phyloP scores from a whole-genome alignment of 1,140 invertebrate genomes.

The Drosophila kurseongensis region DNA sequence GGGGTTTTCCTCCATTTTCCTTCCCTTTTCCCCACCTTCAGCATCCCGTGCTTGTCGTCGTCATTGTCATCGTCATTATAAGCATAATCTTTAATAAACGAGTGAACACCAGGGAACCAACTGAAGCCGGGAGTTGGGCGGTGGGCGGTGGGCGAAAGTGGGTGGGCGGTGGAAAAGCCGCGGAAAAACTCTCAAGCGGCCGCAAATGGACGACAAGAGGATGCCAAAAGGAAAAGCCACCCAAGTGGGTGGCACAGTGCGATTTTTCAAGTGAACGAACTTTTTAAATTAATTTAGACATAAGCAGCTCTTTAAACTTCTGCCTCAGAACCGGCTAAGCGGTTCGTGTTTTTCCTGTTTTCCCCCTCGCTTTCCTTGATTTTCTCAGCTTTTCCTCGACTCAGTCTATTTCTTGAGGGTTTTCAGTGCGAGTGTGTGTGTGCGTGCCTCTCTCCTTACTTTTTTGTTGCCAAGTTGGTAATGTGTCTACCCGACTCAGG shows the following conservation, averaged over 20 bases:
- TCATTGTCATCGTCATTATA: slow-evolving; percentile 82
- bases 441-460: slow-evolving; percentile 6
- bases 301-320: slow-evolving; percentile 80
- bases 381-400: slow-evolving; percentile 3
- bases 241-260: slow-evolving; percentile 12
- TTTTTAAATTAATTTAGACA: slow-evolving; percentile 82
- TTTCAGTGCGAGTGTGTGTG: slow-evolving; percentile 18
- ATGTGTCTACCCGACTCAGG: slow-evolving; percentile 70
- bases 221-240: slow-evolving; percentile 21
- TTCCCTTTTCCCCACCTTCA: not conserved
- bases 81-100: slow-evolving; percentile 82
- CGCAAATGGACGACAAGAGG: slow-evolving; percentile 65
- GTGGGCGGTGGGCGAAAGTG: not conserved
- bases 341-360: slow-evolving; percentile 34
- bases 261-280: slow-evolving; percentile 80
- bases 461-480: slow-evolving; percentile 48
- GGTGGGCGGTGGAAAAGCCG: slow-evolving; percentile 35
- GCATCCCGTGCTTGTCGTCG: slow-evolving; percentile 64
- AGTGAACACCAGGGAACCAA: slow-evolving; percentile 69
- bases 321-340: slow-evolving; percentile 36
- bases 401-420: slow-evolving; percentile 52
- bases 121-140: not conserved
- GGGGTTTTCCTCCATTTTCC: slow-evolving; percentile 19
- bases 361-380: not conserved
- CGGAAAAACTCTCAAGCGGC: slow-evolving; percentile 72